Conservation (phyloP, 2,797 vertebrate species). For the Pseudotriccus pelzelni region DNA sequence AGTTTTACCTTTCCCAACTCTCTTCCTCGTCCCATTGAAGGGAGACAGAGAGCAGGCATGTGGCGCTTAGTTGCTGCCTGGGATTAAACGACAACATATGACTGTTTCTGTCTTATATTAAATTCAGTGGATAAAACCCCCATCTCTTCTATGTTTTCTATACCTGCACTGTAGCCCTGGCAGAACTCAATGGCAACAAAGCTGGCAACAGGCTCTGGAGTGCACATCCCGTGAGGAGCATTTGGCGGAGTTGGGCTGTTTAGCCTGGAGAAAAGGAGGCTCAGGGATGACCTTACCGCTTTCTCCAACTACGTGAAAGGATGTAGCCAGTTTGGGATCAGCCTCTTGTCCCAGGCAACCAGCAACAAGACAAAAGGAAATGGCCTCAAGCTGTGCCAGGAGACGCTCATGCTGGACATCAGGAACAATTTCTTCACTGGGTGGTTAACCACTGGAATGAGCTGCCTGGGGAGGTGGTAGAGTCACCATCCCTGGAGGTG, state of each 20-base stretch:
- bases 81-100: neutral
- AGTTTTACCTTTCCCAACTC: neutral
- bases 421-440: neutral
- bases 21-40: neutral
- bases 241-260: neutral
- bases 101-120: neutral
- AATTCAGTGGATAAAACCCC: rapidly evolving
- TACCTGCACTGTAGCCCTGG: neutral
- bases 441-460: neutral
- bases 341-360: neutral
- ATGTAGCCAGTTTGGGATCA: neutral
- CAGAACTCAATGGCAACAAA: neutral
- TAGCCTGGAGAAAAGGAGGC: neutral
- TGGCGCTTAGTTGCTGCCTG: neutral
- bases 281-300: neutral
- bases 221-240: rapidly evolving
- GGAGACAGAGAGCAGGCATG: neutral
- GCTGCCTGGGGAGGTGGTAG: neutral
- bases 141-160: neutral
- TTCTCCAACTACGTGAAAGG: neutral
- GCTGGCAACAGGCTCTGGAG: neutral
- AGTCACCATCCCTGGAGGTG: neutral
- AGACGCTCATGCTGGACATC: neutral
- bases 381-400: neutral
- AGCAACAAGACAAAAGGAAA: neutral